A percentile compares a stretch with the other conserved stretches of the same genome.
These are phyloP conservation scores for Centropristis striata DNA, from an alignment of 2,113 vertebrate genomes.

Conservation along the genomic window DNA sequence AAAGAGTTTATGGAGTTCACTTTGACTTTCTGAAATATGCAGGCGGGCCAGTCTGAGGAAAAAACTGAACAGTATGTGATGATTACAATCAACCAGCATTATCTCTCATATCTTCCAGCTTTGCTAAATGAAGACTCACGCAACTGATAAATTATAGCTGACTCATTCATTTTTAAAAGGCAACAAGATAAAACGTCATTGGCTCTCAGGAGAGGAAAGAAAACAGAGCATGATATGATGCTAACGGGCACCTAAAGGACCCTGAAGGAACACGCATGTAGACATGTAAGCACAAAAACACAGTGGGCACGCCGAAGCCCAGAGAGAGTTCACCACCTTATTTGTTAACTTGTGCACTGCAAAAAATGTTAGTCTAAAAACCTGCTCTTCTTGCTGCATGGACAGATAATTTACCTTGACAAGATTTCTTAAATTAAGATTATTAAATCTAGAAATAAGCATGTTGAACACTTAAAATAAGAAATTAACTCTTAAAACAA, in stretches of 20 bases:
- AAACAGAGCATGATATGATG: constrained; percentile 56
- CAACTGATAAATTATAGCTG: constrained; percentile 59
- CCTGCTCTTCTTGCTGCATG: too few relatives aligned
- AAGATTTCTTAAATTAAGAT: too few relatives aligned
- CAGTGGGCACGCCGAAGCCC: constrained; percentile 13
- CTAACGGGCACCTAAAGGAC: constrained; percentile 45
- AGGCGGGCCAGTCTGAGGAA: neutral
- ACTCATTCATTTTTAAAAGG: constrained; percentile 57
- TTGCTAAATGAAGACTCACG: constrained; percentile 48
- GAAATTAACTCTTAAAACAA: too few relatives aligned
- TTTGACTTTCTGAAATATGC: constrained; percentile 25
- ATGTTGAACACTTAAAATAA: too few relatives aligned
- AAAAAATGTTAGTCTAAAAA: too few relatives aligned
- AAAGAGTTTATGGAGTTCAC: neutral
- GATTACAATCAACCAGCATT: constrained; percentile 19
- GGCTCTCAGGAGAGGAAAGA: constrained; percentile 24
- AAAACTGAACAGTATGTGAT: constrained; percentile 7
- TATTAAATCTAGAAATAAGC: too few relatives aligned
- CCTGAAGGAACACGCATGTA: constrained; percentile 34
- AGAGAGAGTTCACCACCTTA: constrained; percentile 46
- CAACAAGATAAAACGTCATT: constrained; percentile 40
- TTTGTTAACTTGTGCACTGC: constrained; percentile 33
- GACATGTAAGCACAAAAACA: neutral
- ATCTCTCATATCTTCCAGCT: constrained; percentile 20
- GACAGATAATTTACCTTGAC: too few relatives aligned